Conservation (phyloP, 2,113 vertebrate species). For the Vidua chalybeata region DNA sequence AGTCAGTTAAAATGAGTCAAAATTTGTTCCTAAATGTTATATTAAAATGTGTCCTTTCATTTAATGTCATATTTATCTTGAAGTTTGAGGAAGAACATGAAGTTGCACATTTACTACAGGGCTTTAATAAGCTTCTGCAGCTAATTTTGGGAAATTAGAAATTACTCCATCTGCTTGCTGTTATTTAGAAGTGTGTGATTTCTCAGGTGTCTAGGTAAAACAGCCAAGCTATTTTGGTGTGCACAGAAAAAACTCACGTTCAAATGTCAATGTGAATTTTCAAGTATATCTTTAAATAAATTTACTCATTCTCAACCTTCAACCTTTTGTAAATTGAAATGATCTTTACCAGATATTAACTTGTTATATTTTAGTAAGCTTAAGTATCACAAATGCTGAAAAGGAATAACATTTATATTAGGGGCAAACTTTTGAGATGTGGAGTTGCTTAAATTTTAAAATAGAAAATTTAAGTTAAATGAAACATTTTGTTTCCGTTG, state of each 20-base stretch:
- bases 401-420: background rate
- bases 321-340: constrained; percentile 18
- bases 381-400: background rate
- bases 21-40: constrained; percentile 53
- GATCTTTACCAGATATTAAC: constrained; percentile 17
- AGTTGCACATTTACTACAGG: background rate
- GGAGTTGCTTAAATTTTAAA: background rate
- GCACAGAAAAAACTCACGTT: background rate
- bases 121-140: background rate
- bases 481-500: background rate
- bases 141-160: constrained; percentile 18
- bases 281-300: constrained; percentile 5
- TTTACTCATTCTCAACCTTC: background rate
- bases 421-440: background rate
- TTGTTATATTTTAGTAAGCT: background rate
- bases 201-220: constrained; percentile 41
- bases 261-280: constrained; percentile 36
- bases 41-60: constrained; percentile 63
- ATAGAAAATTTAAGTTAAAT: background rate
- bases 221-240: constrained; percentile 15
- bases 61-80: constrained; percentile 53
- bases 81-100: background rate
- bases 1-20: constrained; percentile 46
- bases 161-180: constrained; percentile 23
- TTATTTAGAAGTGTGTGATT: constrained; percentile 10